Percentiles rank a stretch among this genome's conserved stretches.
These are phyloP conservation scores for Campoplex nolae DNA, from an alignment of 2,888 invertebrate genomes.

Conservation along the genomic window DNA sequence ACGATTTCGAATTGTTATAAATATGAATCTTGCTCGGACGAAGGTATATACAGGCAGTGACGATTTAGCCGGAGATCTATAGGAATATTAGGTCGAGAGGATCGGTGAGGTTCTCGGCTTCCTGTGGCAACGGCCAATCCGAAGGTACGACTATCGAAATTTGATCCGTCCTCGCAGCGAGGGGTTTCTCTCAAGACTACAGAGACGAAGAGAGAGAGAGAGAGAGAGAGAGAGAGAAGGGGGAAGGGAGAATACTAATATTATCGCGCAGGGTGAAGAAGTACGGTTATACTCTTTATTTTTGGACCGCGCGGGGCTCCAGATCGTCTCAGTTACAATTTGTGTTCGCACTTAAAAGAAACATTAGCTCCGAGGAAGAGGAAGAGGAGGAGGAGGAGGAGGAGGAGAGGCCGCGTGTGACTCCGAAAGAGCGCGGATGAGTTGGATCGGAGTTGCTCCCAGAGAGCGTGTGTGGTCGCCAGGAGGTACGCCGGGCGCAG, in stretches of 20 bases:
- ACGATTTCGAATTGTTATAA: slow-evolving; percentile 9
- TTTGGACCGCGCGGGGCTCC: slow-evolving; percentile 41
- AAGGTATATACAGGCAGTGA: neutral
- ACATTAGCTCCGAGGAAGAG: slow-evolving; percentile 79
- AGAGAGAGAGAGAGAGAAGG: too few species aligned
- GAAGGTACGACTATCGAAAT: slow-evolving; percentile 82
- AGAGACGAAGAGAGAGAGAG: slow-evolving; percentile 64
- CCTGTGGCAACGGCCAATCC: slow-evolving; percentile 73
- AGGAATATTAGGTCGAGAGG: neutral
- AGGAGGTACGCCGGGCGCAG: slow-evolving; percentile 20
- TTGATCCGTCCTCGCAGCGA: slow-evolving; percentile 76
- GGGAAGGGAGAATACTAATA: slow-evolving; percentile 1
- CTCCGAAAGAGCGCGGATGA: slow-evolving; percentile 53
- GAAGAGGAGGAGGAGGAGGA: slow-evolving; percentile 71
- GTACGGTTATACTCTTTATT: slow-evolving; percentile 20
- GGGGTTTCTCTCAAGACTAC: neutral
- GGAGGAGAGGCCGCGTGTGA: slow-evolving; percentile 58
- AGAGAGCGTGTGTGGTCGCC: slow-evolving; percentile 80
- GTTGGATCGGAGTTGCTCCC: slow-evolving; percentile 58
- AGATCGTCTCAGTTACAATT: slow-evolving; percentile 84
- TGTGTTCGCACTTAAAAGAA: slow-evolving; percentile 84
- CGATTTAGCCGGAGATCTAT: neutral
- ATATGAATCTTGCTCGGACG: neutral
- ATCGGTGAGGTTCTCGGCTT: neutral
- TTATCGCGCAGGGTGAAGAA: slow-evolving; percentile 29